Evolutionary conservation across 2,797 vertebrate species (phyloP).

Genomic region (Cephalopachus bancanus): DNA sequence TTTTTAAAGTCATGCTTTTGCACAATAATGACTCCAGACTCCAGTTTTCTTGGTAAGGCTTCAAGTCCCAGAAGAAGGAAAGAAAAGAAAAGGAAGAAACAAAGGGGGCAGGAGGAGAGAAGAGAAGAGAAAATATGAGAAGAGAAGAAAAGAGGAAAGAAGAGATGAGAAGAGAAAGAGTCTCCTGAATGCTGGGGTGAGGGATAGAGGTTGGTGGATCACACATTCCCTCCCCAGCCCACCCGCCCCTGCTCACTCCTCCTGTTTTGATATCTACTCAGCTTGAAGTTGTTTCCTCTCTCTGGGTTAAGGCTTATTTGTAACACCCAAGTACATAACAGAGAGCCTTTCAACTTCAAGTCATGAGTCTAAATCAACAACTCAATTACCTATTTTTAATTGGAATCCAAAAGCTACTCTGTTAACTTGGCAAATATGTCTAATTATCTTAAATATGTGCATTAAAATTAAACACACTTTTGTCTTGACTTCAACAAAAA

Average conservation of each 20-base stretch:
- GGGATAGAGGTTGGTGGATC: not conserved
- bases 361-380: accelerated
- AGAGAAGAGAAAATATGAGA: too few species aligned
- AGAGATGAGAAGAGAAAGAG: not conserved
- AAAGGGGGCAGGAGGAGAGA: too few species aligned
- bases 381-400: not conserved
- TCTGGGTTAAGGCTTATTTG: not conserved
- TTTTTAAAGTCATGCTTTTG: not conserved
- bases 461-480: not conserved
- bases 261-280: not conserved
- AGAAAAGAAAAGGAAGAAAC: too few species aligned
- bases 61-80: too few species aligned
- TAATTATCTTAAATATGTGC: not conserved
- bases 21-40: too few species aligned
- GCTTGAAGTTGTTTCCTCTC: not conserved
- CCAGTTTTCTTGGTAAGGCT: too few species aligned
- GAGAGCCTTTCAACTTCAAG: not conserved
- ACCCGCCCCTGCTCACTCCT: not conserved
- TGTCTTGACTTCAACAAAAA: not conserved
- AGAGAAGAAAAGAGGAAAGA: too few species aligned
- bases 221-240: not conserved
- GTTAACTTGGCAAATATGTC: not conserved
- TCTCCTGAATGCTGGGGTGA: not conserved
- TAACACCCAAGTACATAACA: too few species aligned
- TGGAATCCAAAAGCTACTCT: not conserved